Conservation (phyloP, 2,113 vertebrate genomes). For the Baryphthengus martii region DNA sequence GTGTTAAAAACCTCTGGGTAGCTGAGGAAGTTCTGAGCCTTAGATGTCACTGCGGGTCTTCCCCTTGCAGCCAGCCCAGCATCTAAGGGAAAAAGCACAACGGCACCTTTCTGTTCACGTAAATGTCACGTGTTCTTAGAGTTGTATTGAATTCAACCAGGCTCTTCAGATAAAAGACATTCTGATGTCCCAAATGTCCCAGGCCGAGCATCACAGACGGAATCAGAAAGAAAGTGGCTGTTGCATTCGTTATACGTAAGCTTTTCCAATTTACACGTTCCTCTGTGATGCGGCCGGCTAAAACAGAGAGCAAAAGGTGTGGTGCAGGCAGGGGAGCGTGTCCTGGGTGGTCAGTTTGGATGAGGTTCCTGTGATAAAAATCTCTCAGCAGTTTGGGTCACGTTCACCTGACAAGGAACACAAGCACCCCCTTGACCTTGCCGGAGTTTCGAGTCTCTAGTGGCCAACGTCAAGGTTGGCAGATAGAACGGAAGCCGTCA, state of each 20-base stretch:
- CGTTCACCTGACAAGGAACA: background rate
- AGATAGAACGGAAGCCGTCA: background rate
- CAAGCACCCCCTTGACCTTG: background rate
- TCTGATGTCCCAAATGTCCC: background rate
- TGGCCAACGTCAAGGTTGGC: background rate
- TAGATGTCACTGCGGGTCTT: background rate
- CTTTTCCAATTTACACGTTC: background rate
- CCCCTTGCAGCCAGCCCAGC: background rate
- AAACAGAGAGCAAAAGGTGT: background rate
- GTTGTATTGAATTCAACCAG: background rate
- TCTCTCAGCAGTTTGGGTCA: background rate
- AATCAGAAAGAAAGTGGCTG: background rate
- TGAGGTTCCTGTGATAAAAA: background rate
- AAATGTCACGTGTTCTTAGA: background rate
- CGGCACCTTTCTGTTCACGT: background rate
- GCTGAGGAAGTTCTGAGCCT: background rate
- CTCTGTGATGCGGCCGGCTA: background rate
- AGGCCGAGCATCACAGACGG: background rate
- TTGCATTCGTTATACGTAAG: background rate
- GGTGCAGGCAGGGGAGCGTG: background rate
- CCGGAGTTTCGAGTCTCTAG: background rate
- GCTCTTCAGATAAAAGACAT: background rate
- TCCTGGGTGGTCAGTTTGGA: background rate
- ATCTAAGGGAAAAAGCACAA: background rate
- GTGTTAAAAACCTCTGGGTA: background rate